phyloP scores from a whole-genome alignment of 2,113 vertebrate species.

The pig (Sus scrofa) region T2T-Sscrofa CM000821.6:17058001-17058500 shows the following conservation, averaged over 20 bases:
- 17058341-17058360: neutral
- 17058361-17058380: neutral
- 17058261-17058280: neutral
- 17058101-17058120: no score
- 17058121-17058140: fast-evolving
- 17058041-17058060: neutral
- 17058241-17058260: fast-evolving
- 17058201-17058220: neutral
- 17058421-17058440: neutral
- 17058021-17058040: neutral
- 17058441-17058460: neutral
- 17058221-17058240: neutral
- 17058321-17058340: neutral
- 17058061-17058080: no score
- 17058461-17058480: neutral
- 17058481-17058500: neutral
- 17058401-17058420: neutral
- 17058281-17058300: fast-evolving
- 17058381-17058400: neutral
- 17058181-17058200: neutral
- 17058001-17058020: neutral
- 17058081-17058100: fast-evolving
- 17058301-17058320: fast-evolving
- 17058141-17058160: neutral
- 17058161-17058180: no score